These are phyloP conservation scores for Chloroceryle inda DNA, from an alignment of 2,797 vertebrate species.

Conservation along the genomic window DNA sequence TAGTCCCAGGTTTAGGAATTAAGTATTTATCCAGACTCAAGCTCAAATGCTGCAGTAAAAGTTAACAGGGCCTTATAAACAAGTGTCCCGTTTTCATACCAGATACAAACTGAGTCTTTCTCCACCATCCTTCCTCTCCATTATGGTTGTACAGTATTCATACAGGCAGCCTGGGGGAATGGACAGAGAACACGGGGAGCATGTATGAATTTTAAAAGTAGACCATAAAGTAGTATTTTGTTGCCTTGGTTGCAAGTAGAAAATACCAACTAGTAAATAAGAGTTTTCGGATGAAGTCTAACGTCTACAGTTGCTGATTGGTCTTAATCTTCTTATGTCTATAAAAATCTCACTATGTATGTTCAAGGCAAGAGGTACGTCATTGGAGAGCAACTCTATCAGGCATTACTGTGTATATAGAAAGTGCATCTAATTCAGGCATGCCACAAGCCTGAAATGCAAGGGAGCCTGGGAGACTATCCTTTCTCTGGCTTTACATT, in stretches of 20 bases:
- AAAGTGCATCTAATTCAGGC: neutral
- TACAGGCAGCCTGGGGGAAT: neutral
- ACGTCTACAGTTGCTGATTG: neutral
- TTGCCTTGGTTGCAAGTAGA: neutral
- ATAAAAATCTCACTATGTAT: neutral
- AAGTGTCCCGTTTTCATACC: neutral
- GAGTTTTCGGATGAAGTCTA: neutral
- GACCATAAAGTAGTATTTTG: neutral
- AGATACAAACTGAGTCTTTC: neutral
- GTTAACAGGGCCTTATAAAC: neutral
- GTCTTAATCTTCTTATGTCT: neutral
- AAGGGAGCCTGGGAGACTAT: neutral
- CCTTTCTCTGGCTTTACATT: neutral
- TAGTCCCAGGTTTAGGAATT: slow-evolving; percentile 29
- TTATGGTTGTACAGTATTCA: neutral
- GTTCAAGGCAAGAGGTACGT: neutral
- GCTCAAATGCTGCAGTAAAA: slow-evolving; percentile 19
- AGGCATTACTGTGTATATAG: neutral
- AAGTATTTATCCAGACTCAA: slow-evolving; percentile 44
- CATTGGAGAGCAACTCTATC: neutral
- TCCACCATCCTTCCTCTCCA: neutral
- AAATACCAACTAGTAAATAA: neutral
- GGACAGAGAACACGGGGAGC: neutral
- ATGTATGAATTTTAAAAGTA: neutral
- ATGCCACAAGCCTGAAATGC: neutral